phyloP scores from a whole-genome alignment of 2,888 invertebrate genomes.

The Protodeltote pygarga region DNA sequence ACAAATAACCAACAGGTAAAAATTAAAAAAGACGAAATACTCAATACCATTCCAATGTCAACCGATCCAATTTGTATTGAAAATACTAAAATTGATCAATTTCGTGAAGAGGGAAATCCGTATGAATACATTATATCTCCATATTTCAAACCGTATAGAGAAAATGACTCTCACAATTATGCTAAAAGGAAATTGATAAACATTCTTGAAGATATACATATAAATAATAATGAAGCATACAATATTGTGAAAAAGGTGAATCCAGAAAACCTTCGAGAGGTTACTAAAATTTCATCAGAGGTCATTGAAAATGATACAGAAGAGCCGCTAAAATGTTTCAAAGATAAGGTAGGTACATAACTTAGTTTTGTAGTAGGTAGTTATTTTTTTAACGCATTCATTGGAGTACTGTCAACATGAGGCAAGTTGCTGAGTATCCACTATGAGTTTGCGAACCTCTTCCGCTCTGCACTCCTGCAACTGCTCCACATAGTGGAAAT shows the following conservation, averaged over 20 bases:
- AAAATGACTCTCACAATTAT: conserved; percentile 54
- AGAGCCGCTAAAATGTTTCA: conserved; percentile 1
- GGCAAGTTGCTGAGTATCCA: no score
- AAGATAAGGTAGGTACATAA: conserved; percentile 11
- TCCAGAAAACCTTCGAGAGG: conserved; percentile 57
- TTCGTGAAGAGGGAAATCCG: conserved; percentile 34
- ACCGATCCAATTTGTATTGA: conserved; percentile 34
- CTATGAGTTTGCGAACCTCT: no score
- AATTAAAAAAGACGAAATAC: conserved; percentile 56
- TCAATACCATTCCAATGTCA: conserved; percentile 35
- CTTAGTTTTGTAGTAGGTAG: no score
- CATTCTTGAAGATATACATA: conserved; percentile 71
- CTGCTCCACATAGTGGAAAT: no score
- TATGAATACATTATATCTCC: conserved; percentile 52
- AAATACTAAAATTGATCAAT: conserved; percentile 30
- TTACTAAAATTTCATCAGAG: conserved; percentile 56
- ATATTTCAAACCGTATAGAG: conserved; percentile 55
- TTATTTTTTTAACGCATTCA: no score
- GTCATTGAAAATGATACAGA: conserved; percentile 4
- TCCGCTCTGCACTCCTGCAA: no score
- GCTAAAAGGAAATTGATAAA: conserved; percentile 74
- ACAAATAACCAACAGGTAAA: conserved; percentile 48
- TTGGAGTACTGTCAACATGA: no score
- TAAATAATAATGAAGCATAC: conserved; percentile 62
- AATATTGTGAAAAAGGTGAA: conserved; percentile 67